Conservation (phyloP, 2,797 vertebrate species). For the Cirrhinus molitorella region DNA sequence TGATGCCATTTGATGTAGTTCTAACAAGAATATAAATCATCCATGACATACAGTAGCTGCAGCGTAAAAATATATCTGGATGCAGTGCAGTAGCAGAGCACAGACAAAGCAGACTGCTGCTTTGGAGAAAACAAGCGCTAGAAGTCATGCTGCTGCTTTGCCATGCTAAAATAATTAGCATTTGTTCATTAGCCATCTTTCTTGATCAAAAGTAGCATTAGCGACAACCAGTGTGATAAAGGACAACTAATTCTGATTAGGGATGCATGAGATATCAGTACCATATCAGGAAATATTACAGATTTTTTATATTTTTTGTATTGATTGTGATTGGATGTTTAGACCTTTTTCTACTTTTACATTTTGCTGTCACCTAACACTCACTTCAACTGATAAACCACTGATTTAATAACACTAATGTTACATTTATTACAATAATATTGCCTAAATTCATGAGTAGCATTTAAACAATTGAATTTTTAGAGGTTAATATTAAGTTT, state of each 20-base stretch:
- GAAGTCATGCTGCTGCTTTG: slow-evolving; percentile 30
- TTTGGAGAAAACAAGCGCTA: slow-evolving; percentile 12
- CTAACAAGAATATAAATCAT: not conserved
- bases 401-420: not conserved
- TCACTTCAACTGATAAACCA: not conserved
- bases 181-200: slow-evolving; percentile 13
- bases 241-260: not conserved
- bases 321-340: not conserved
- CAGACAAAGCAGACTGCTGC: slow-evolving; percentile 32
- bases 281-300: not conserved
- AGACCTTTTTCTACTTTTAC: not conserved
- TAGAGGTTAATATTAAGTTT: not conserved
- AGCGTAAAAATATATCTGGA: not conserved
- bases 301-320: not conserved
- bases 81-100: slow-evolving; percentile 52
- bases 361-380: not conserved
- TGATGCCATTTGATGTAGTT: slow-evolving; percentile 12
- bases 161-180: slow-evolving; percentile 55
- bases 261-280: slow-evolving; percentile 1
- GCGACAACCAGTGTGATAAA: not conserved
- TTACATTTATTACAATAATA: not conserved
- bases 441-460: not conserved
- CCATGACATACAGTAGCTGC: slow-evolving; percentile 2
- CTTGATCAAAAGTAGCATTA: slow-evolving; percentile 21
- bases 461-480: not conserved